Base-by-base conservation (phyloP, 2,113 vertebrate species). In the Acinonyx jubatus region DNA sequence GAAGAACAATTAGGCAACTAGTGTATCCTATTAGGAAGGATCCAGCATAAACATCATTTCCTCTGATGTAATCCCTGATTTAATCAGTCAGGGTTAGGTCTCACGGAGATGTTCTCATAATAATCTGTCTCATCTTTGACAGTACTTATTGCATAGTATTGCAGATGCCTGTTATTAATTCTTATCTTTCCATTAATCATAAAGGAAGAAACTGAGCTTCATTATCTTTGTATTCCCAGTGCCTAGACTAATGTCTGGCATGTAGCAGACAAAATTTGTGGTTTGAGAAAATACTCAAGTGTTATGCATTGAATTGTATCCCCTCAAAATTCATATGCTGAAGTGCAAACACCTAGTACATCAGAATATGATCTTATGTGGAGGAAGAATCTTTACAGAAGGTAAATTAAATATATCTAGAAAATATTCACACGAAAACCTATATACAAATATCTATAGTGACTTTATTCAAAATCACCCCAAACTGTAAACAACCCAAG, bases 11-110 rank as follows among this genome's bases (percentile, higher is more conserved):
- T 83, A 69, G 0, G 5, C 71, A 94, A 29, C 12, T 41, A 38
- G 55, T 92, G 69, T 33, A 41, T 41, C 41, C 83, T 76, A 13
- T 15, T 94, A 81, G 80, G 87, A 94, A 97, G 92, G 74, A 92
- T 31, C 48, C 14, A 41, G 15, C 15, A 5, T 15, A 86, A 91
- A 33, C n/a, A 52, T 48, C 33, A n/a, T 79, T 96, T 97, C 61
- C 61, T 91, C 41, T 33, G 66, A 80, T 15, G 33, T 7, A 68
- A 79, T 25, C 29, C 73, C 45, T 92, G 48, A 95, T 63, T 52
- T 23, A 27, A 81, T 48, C 78, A 76, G n/a, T 83, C 12, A 76
- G 68, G 31, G 33, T 23, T 1, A 68, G 23, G 52, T 65, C 12
- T 36, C 80, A 96, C 4, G 79, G 80, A 81, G 25, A 16, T 38